These are phyloP conservation scores for Andrena praecox DNA, from an alignment of 2,888 invertebrate genomes.

Conservation along the genomic window DNA sequence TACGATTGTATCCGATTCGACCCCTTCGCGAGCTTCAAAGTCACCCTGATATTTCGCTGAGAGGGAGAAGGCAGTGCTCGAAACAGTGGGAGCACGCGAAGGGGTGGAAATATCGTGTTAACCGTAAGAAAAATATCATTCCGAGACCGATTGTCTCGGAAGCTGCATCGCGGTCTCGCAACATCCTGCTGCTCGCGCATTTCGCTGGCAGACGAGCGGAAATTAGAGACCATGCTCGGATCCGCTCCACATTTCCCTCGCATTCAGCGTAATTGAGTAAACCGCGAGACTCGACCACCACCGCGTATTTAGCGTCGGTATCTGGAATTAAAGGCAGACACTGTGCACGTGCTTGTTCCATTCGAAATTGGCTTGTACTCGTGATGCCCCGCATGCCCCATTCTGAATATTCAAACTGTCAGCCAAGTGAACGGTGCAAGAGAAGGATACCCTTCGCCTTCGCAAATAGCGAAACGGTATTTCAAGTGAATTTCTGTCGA, in stretches of 20 bases:
- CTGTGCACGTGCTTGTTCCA: constrained; percentile 19
- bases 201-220: not conserved
- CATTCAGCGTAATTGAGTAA: constrained; percentile 68
- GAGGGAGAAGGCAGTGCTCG: not conserved
- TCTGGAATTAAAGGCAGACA: not conserved
- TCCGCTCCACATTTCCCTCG: constrained; percentile 52
- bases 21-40: not conserved
- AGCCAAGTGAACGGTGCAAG: not conserved
- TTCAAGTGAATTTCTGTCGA: too few relatives aligned
- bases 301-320: constrained; percentile 24
- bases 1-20: not conserved
- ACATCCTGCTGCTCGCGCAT: not conserved
- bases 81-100: not conserved
- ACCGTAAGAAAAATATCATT: not conserved
- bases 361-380: constrained; percentile 16
- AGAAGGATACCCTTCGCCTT: too few relatives aligned
- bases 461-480: too few relatives aligned
- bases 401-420: not conserved
- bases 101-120: not conserved
- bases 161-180: not conserved
- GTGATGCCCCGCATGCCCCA: constrained; percentile 43
- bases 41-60: not conserved
- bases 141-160: not conserved
- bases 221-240: constrained; percentile 3
- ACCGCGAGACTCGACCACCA: constrained; percentile 67